Evolutionary conservation across 2,797 vertebrate species (phyloP).

Genomic region (Falco peregrinus): DNA sequence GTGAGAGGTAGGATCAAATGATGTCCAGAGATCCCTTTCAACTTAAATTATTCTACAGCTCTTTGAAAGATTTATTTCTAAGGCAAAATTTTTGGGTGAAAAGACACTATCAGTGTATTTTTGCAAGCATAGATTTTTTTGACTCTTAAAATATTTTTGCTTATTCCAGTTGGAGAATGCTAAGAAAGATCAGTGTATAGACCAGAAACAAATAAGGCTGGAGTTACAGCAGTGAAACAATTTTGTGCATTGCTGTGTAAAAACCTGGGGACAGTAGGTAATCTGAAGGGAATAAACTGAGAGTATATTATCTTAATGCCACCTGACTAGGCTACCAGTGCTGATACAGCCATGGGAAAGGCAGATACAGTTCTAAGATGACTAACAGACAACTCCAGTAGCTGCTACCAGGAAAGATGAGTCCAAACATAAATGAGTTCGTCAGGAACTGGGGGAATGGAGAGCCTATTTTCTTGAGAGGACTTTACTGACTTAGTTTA

Average conservation of each 20-base stretch:
- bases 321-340: fast-evolving
- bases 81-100: background rate
- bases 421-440: background rate
- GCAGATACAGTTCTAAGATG: background rate
- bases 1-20: background rate
- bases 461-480: background rate
- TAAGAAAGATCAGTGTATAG: background rate
- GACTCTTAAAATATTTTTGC: background rate
- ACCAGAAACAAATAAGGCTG: background rate
- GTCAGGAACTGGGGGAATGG: background rate
- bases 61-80: background rate
- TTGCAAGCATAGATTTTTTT: background rate
- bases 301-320: background rate
- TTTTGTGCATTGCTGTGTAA: background rate
- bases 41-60: background rate
- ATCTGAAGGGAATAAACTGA: background rate
- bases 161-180: background rate
- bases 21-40: background rate
- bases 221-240: background rate
- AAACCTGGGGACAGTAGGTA: background rate
- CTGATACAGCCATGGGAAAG: background rate
- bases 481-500: background rate
- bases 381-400: background rate
- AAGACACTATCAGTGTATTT: background rate
- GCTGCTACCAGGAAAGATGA: background rate